phyloP scores from a whole-genome alignment of 1,140 invertebrate genomes.

The Rhyzopertha dominica region DNA sequence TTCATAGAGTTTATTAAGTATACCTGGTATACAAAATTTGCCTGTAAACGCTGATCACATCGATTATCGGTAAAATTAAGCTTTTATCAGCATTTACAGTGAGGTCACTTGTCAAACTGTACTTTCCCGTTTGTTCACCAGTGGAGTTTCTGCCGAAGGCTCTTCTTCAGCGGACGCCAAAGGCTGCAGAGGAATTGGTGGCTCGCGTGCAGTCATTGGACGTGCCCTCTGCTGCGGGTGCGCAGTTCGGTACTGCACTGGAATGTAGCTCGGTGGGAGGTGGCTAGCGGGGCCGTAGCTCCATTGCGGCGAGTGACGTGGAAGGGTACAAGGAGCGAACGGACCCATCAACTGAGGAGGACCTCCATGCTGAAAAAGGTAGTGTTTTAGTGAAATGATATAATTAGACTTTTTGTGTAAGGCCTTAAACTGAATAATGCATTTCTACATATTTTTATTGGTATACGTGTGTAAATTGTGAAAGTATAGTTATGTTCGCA shows the following conservation, averaged over 20 bases:
- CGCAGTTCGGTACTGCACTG: conserved; percentile 33
- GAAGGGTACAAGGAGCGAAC: conserved; percentile 47
- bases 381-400: not conserved
- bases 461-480: not conserved
- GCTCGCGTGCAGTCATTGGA: conserved; percentile 31
- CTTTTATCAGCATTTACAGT: conserved; percentile 34
- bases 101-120: conserved; percentile 51
- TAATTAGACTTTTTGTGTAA: not conserved
- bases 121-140: conserved; percentile 52
- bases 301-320: conserved; percentile 46
- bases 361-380: conserved; percentile 29
- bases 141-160: conserved; percentile 49
- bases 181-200: conserved; percentile 48
- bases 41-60: no score
- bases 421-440: not conserved
- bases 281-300: conserved; percentile 40
- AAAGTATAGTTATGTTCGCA: not conserved
- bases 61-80: no score
- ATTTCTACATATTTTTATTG: not conserved
- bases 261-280: conserved; percentile 41
- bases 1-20: no score
- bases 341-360: conserved; percentile 38
- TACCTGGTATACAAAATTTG: no score
- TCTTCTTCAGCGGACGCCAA: conserved; percentile 45
- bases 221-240: conserved; percentile 29